Base-by-base conservation (phyloP, 64 coral and sea anemone genomes). In the Porites australiensis region DNA sequence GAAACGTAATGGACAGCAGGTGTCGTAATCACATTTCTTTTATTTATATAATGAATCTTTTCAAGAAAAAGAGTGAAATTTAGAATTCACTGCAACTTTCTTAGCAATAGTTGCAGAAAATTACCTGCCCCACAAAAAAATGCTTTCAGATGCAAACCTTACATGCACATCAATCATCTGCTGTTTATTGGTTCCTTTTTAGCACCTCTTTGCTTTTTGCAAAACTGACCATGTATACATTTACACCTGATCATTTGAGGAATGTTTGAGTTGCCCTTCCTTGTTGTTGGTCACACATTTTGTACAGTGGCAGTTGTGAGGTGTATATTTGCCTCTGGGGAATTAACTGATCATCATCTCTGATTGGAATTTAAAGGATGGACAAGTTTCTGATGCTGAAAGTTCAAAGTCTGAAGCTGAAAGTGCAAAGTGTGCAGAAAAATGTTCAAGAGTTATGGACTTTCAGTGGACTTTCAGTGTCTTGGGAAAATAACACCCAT, bases 401-500 rank as follows among this genome's bases (percentile, higher is more conserved):
- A 70, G 67, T 70, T 70, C n/a, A 70, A 73, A 44, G 70, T 73
- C 70, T 73, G 70, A 44, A 73, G 70, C 70, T 73, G 70, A 44
- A 45, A 73, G 70, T 70, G 67, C 67, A 70, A 70, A 70, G 67
- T 23, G n/a, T 70, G 67, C n/a, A 70, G 67, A 70, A 27, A 23
- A 70, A 70, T 70, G 67, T 73, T 73, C 70, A 73, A 73, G 45
- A 27, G 70, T 64, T 64, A 64, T 64, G n/a, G n/a, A n/a, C n/a
- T n/a, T n/a, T n/a, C n/a, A n/a, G n/a, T n/a, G n/a, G n/a, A n/a
- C n/a, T n/a, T n/a, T n/a, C n/a, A n/a, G n/a, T n/a, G n/a, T n/a
- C n/a, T n/a, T n/a, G n/a, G n/a, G n/a, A n/a, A n/a, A n/a, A n/a
- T n/a, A n/a, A n/a, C n/a, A n/a, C n/a, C n/a, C n/a, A n/a, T n/a